Percentiles rank a stretch among this genome's conserved stretches.
Conservation (phyloP, 2,797 vertebrate genomes). For the Gymnodraco acuticeps region DNA sequence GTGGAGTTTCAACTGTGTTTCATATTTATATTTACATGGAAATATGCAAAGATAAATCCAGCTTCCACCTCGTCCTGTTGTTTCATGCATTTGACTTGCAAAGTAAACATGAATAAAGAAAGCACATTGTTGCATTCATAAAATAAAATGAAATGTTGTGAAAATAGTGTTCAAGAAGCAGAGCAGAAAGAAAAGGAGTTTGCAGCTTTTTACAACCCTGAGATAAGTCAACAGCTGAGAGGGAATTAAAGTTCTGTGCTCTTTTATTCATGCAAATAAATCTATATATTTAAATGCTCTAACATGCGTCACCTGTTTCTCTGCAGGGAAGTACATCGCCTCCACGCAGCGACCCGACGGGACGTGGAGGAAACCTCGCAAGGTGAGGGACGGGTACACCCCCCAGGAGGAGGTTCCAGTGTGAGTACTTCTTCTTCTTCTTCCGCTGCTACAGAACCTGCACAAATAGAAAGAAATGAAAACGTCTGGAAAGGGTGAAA, state of each 20-base stretch:
- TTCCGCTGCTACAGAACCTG: no score
- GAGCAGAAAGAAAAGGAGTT: no score
- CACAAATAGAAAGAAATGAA: no score
- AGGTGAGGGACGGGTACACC: constrained; percentile 94
- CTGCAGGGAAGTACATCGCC: constrained; percentile 93
- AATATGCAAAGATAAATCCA: background rate
- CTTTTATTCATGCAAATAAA: background rate
- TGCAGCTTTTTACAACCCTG: no score
- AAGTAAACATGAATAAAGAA: no score
- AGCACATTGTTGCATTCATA: no score
- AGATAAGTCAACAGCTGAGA: background rate
- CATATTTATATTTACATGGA: background rate
- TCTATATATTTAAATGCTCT: background rate
- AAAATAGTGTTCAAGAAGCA: no score
- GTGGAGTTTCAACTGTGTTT: background rate
- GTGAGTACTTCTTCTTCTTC: constrained; percentile 79
- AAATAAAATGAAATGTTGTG: no score
- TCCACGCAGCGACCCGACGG: constrained; percentile 96
- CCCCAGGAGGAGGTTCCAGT: constrained; percentile 97
- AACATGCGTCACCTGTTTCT: constrained; percentile 33
- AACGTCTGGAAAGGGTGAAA: no score
- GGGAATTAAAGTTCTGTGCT: background rate
- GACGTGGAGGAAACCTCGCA: constrained; percentile 94
- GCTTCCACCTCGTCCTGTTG: background rate
- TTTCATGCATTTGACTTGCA: no score